Conservation (phyloP, 2,888 invertebrate genomes). For the Coelinius sp. region DNA sequence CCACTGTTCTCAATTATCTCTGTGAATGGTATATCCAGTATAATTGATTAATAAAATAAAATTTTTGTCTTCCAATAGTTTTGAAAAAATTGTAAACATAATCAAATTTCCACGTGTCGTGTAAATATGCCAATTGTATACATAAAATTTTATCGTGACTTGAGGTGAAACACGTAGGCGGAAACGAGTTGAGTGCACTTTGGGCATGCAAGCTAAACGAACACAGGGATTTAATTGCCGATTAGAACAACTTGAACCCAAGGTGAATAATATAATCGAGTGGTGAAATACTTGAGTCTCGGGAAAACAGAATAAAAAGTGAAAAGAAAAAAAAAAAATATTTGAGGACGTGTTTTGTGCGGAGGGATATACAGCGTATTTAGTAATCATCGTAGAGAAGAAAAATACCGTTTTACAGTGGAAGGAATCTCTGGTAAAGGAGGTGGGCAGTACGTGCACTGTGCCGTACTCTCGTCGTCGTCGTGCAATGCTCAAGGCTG, state of each 20-base stretch:
- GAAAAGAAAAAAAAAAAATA: background rate
- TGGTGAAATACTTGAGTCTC: background rate
- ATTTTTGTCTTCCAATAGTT: background rate
- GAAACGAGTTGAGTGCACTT: slow-evolving; percentile 40
- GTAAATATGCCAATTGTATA: slow-evolving; percentile 18
- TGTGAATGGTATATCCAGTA: background rate
- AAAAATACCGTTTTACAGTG: slow-evolving; percentile 1
- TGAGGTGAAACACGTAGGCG: slow-evolving; percentile 25
- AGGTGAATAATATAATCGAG: background rate
- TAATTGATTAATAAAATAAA: background rate
- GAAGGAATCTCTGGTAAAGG: slow-evolving; percentile 23
- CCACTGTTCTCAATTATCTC: background rate
- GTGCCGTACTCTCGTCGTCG: slow-evolving; percentile 43
- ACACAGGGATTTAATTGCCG: slow-evolving; percentile 2
- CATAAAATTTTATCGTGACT: slow-evolving; percentile 28
- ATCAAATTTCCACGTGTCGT: slow-evolving; percentile 12
- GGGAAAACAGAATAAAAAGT: background rate
- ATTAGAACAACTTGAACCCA: background rate
- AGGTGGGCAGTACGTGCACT: slow-evolving; percentile 41
- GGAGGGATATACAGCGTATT: background rate
- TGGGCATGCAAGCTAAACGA: slow-evolving; percentile 25
- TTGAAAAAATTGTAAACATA: slow-evolving; percentile 12
- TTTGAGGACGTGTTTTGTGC: background rate
- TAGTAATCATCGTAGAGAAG: background rate
- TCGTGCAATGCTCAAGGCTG: slow-evolving; percentile 49